phyloP scores from a whole-genome alignment of 1,140 invertebrate genomes.

The Brevipalpus yothersi region DNA sequence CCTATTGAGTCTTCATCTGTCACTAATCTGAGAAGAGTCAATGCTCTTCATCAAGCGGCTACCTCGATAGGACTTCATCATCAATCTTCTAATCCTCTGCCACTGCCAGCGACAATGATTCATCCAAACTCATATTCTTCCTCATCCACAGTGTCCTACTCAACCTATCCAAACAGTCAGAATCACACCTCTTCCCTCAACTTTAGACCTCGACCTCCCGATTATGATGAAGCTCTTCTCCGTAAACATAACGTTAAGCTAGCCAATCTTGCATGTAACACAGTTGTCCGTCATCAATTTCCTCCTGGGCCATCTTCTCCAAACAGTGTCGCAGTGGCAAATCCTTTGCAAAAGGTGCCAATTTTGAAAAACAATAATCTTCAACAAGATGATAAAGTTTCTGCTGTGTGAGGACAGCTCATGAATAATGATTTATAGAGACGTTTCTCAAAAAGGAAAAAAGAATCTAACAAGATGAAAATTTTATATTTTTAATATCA shows the following conservation, averaged over 20 bases:
- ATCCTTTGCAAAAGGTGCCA: not conserved
- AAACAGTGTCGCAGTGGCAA: not conserved
- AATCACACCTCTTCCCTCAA: not conserved
- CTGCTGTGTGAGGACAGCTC: not conserved
- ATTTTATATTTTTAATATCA: not conserved
- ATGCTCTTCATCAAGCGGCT: not conserved
- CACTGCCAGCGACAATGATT: not conserved
- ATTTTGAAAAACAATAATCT: not conserved
- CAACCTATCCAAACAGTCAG: not conserved
- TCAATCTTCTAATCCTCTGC: not conserved
- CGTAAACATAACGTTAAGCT: not conserved
- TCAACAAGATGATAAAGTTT: not conserved
- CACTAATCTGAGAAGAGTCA: not conserved
- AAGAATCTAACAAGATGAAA: not conserved
- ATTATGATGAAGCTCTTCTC: not conserved
- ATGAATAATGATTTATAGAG: not conserved
- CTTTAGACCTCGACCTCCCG: not conserved
- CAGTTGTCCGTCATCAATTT: not conserved
- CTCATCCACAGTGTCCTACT: not conserved
- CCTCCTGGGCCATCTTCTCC: not conserved
- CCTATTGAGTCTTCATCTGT: not conserved
- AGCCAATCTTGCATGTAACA: not conserved
- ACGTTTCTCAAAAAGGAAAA: not conserved
- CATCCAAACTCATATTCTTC: constrained; percentile 2
- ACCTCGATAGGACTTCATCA: not conserved